Evolutionary conservation across 2,113 vertebrate species (phyloP).

Genomic region (Onychostruthus taczanowskii): DNA sequence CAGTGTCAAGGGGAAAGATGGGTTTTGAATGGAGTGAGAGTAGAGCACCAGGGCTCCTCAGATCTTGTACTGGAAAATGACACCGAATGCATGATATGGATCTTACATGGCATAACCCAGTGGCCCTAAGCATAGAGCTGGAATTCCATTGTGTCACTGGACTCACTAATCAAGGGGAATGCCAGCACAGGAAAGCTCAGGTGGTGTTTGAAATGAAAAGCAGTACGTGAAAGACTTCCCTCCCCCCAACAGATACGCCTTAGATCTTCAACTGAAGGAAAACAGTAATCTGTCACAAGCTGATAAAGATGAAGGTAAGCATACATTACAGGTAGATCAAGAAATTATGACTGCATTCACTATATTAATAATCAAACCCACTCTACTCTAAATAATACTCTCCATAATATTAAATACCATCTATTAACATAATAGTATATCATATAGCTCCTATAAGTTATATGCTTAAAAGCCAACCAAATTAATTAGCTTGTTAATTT

Average conservation of each 20-base stretch:
- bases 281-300: not conserved
- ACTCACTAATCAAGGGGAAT: not conserved
- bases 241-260: not conserved
- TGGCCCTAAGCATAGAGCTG: not conserved
- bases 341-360: not conserved
- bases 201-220: not conserved
- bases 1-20: accelerated
- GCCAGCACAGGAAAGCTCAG: not conserved
- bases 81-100: accelerated
- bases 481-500: conserved; percentile 5
- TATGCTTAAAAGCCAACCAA: not conserved
- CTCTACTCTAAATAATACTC: not conserved
- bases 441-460: not conserved
- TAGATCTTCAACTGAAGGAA: not conserved
- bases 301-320: not conserved
- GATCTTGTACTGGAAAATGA: not conserved
- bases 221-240: not conserved
- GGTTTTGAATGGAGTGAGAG: not conserved
- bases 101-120: not conserved
- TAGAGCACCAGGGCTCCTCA: not conserved
- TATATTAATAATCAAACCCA: not conserved
- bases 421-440: not conserved
- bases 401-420: not conserved
- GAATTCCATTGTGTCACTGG: not conserved
- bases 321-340: not conserved